Conservation (phyloP, 2,113 vertebrate genomes). For the Rhagologus leucostigma region DNA sequence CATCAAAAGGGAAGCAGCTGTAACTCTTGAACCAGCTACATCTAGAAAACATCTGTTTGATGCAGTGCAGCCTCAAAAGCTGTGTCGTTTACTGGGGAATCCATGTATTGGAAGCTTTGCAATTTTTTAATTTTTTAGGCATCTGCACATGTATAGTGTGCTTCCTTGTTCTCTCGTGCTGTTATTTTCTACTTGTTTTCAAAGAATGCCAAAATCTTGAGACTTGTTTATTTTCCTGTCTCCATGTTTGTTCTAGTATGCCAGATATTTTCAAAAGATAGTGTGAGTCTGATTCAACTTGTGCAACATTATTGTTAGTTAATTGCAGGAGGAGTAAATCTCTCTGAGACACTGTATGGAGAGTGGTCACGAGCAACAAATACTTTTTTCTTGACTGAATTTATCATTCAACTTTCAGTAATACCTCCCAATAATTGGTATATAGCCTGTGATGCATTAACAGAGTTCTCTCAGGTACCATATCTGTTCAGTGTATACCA, state of each 20-base stretch:
- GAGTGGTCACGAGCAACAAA: background rate
- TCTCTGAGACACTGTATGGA: background rate
- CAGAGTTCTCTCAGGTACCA: background rate
- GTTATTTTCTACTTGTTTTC: constrained; percentile 8
- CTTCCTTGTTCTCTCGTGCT: background rate
- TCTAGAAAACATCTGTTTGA: background rate
- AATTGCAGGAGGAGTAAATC: background rate
- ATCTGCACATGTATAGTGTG: background rate
- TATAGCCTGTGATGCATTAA: background rate
- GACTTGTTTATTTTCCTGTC: background rate
- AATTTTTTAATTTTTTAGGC: background rate
- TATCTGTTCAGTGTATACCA: background rate
- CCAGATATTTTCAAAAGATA: background rate
- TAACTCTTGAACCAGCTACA: background rate
- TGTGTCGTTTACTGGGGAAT: background rate
- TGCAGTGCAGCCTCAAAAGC: background rate
- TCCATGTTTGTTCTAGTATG: background rate
- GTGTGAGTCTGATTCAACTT: background rate
- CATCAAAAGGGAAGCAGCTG: background rate
- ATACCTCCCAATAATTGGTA: background rate
- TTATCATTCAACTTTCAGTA: background rate
- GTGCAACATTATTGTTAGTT: background rate
- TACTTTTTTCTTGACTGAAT: background rate
- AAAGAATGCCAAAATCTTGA: background rate
- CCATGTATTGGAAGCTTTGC: background rate